Percentiles rank a stretch among this genome's conserved stretches.
Evolutionary conservation across 2,888 invertebrate genomes (phyloP).

Genomic region (Amaurobius ferox): DNA sequence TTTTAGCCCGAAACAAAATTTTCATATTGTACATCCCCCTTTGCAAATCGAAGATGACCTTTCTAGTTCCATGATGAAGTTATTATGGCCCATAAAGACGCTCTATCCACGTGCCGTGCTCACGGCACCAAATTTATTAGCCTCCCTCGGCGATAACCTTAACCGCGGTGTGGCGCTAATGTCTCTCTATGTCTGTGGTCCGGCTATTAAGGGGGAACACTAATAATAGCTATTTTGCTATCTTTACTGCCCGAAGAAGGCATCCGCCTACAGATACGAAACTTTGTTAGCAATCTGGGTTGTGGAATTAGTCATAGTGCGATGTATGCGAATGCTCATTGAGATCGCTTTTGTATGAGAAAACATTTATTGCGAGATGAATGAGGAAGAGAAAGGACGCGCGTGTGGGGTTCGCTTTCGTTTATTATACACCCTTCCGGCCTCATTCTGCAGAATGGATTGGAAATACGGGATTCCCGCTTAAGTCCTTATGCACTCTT

Average conservation of each 20-base stretch:
- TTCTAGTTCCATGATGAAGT: neutral
- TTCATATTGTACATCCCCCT: too few relatives aligned
- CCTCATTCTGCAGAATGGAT: neutral
- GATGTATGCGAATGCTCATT: neutral
- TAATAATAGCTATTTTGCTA: constrained; percentile 64
- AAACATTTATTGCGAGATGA: neutral
- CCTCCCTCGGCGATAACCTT: constrained; percentile 32
- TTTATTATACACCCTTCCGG: neutral
- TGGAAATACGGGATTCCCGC: too few relatives aligned
- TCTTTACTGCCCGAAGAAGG: constrained; percentile 29
- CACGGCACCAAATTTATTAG: neutral
- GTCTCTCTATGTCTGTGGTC: constrained; percentile 62
- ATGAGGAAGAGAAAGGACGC: too few relatives aligned
- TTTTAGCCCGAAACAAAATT: too few relatives aligned
- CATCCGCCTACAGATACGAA: constrained; percentile 9
- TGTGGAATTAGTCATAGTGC: neutral
- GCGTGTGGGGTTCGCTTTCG: too few relatives aligned
- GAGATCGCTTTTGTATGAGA: neutral
- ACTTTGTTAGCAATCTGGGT: neutral
- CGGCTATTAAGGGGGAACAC: constrained; percentile 46
- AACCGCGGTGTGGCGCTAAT: constrained; percentile 29
- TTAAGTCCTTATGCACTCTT: too few relatives aligned
- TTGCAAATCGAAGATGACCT: too few relatives aligned
- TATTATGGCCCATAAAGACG: neutral
- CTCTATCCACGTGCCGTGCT: neutral